A percentile compares a stretch with the other conserved stretches of the same genome.
Evolutionary conservation across 1,140 invertebrate species (phyloP).

Genomic region (Drosophila varians): DNA sequence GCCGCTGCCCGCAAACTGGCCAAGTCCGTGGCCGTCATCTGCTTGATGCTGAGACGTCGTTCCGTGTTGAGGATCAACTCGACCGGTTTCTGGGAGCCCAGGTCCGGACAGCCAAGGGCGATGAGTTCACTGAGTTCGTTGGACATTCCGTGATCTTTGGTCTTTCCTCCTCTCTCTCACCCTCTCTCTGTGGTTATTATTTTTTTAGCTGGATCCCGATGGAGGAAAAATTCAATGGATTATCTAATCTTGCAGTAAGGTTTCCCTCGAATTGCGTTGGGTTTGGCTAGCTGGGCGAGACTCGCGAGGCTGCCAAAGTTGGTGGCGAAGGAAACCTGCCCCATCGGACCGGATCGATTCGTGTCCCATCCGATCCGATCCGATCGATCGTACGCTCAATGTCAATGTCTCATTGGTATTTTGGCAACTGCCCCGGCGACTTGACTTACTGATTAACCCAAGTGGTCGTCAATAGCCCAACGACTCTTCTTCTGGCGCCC

Average conservation of each 20-base stretch:
- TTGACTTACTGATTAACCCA: slow-evolving; percentile 67
- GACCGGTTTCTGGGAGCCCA: slow-evolving; percentile 42
- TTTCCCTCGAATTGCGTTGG: slow-evolving; percentile 66
- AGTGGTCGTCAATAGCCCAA: slow-evolving; percentile 39
- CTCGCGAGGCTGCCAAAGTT: slow-evolving; percentile 63
- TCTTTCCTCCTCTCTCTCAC: neutral
- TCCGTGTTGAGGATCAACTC: slow-evolving; percentile 61
- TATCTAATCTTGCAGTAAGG: slow-evolving; percentile 67
- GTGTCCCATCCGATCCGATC: slow-evolving; percentile 3
- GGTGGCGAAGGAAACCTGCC: slow-evolving; percentile 68
- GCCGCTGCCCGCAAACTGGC: slow-evolving; percentile 59
- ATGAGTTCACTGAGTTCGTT: slow-evolving; percentile 80
- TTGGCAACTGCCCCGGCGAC: slow-evolving; percentile 68
- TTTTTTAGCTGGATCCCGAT: slow-evolving; percentile 24
- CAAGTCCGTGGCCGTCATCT: slow-evolving; percentile 79
- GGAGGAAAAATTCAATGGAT: slow-evolving; percentile 25
- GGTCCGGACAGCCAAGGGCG: slow-evolving; percentile 73
- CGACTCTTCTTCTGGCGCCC: slow-evolving; percentile 43
- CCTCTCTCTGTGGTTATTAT: slow-evolving; percentile 5
- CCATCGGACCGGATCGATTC: slow-evolving; percentile 26
- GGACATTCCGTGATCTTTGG: slow-evolving; percentile 52
- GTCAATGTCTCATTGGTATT: slow-evolving; percentile 80
- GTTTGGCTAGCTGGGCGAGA: slow-evolving; percentile 65
- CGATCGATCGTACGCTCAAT: slow-evolving; percentile 56
- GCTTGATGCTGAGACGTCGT: slow-evolving; percentile 76